These are phyloP conservation scores for Mesaphorura yosii DNA, from an alignment of 1,140 invertebrate species.

Conservation along the genomic window DNA sequence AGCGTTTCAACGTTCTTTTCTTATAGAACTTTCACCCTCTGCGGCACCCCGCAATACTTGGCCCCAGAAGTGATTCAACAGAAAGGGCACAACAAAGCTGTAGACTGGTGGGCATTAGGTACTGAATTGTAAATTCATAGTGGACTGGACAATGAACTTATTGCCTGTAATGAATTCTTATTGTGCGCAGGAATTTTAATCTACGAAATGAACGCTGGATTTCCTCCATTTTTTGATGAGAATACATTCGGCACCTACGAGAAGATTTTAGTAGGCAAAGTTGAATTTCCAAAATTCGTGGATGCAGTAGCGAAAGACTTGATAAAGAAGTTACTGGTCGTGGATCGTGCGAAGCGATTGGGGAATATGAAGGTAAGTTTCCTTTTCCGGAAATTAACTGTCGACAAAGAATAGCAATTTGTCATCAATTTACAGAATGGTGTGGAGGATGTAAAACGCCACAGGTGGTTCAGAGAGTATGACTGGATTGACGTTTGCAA, in stretches of 20 bases:
- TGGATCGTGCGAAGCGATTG: slow-evolving; percentile 74
- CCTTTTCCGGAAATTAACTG: background rate
- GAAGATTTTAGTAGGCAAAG: slow-evolving; percentile 65
- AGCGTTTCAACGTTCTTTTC: background rate
- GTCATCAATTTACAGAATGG: slow-evolving; percentile 57
- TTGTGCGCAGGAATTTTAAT: slow-evolving; percentile 74
- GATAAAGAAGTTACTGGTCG: slow-evolving; percentile 72
- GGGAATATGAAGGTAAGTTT: slow-evolving; percentile 83
- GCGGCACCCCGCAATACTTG: slow-evolving; percentile 62
- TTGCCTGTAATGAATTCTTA: slow-evolving; percentile 89
- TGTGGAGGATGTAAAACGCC: slow-evolving; percentile 81
- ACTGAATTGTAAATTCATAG: slow-evolving; percentile 90
- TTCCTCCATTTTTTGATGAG: slow-evolving; percentile 90
- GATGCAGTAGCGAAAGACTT: slow-evolving; percentile 88
- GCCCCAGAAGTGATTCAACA: slow-evolving; percentile 61
- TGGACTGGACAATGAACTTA: slow-evolving; percentile 65
- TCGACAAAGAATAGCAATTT: slow-evolving; percentile 37
- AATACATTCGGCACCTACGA: slow-evolving; percentile 93
- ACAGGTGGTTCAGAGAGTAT: slow-evolving; percentile 86
- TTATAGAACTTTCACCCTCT: slow-evolving; percentile 81
- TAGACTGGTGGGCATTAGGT: slow-evolving; percentile 97
- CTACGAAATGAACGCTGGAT: slow-evolving; percentile 88
- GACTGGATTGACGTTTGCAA: slow-evolving; percentile 77
- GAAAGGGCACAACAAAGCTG: slow-evolving; percentile 93
- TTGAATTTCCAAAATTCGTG: slow-evolving; percentile 48